These are phyloP conservation scores for Zosterops borbonicus DNA, from an alignment of 2,113 vertebrate species.

Conservation along the genomic window DNA sequence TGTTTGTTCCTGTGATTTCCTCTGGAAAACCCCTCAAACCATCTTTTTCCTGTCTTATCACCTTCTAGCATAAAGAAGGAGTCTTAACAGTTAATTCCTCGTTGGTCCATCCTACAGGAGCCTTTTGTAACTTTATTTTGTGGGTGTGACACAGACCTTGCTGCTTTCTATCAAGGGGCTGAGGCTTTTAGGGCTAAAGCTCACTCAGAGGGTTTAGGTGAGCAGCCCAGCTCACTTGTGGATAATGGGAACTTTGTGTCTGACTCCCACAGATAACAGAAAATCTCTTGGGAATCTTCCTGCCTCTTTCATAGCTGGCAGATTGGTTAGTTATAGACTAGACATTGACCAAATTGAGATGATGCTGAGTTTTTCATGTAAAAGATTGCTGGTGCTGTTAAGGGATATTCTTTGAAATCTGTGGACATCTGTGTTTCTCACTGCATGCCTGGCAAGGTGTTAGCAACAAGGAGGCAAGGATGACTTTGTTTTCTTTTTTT, in stretches of 20 bases:
- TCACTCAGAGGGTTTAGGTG: not conserved
- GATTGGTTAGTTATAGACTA: not conserved
- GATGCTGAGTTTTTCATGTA: not conserved
- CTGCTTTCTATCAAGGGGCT: not conserved
- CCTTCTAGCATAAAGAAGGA: not conserved
- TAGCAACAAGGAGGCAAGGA: not conserved
- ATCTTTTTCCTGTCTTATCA: not conserved
- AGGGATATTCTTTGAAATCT: not conserved
- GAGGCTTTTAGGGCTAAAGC: not conserved
- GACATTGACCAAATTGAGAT: not conserved
- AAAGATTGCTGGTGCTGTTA: not conserved
- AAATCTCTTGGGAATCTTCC: not conserved
- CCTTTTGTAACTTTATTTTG: not conserved
- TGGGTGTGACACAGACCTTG: not conserved
- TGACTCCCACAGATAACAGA: not conserved
- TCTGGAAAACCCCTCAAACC: accelerated
- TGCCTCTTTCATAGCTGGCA: not conserved
- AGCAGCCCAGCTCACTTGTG: not conserved
- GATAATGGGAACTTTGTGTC: not conserved
- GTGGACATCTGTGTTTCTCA: not conserved
- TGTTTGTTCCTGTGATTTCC: not conserved
- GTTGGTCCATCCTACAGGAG: not conserved
- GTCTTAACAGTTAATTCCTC: not conserved
- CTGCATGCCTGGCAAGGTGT: not conserved
- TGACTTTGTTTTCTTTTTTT: not conserved